phyloP scores from a whole-genome alignment of 2,888 invertebrate genomes.

The Dimorphilus gyrociliatus region DNA sequence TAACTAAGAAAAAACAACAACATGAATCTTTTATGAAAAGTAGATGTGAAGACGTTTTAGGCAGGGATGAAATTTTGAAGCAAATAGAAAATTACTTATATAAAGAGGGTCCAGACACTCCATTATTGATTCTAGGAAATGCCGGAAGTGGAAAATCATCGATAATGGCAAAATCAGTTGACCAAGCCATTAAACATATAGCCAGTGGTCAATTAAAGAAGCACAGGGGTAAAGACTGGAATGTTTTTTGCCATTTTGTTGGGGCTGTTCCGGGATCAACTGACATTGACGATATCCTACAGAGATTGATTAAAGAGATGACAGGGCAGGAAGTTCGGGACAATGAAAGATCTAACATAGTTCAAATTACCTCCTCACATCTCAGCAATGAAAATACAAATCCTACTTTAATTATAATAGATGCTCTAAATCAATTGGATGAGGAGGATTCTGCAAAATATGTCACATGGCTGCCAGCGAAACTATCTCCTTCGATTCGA shows the following conservation, averaged over 20 bases:
- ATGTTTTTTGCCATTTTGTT: conserved; percentile 34
- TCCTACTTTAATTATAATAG: conserved; percentile 27
- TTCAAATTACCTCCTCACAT: conserved; percentile 27
- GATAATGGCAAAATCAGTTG: conserved; percentile 9
- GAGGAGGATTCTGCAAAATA: conserved; percentile 28
- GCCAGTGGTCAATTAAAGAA: conserved; percentile 7
- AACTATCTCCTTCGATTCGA: conserved; percentile 29
- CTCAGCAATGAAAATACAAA: conserved; percentile 27
- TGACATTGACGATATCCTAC: conserved; percentile 15
- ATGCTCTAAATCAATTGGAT: conserved; percentile 31
- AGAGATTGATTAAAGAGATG: background rate
- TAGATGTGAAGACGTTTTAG: conserved; percentile 22
- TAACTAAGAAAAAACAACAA: conserved; percentile 17
- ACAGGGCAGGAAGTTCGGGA: too few species aligned
- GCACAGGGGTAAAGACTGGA: conserved; percentile 18
- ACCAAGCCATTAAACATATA: conserved; percentile 5
- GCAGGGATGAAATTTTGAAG: conserved; percentile 20
- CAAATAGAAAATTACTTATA: conserved; percentile 9
- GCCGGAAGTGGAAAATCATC: conserved; percentile 12
- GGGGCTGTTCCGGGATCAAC: conserved; percentile 34
- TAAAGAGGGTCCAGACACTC: conserved; percentile 5
- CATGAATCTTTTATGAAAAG: conserved; percentile 27
- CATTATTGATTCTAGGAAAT: conserved; percentile 10
- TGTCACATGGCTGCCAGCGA: conserved; percentile 32
- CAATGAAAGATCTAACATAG: too few species aligned